Conservation (phyloP, 2,888 invertebrate genomes). For the Cabera pusaria region DNA sequence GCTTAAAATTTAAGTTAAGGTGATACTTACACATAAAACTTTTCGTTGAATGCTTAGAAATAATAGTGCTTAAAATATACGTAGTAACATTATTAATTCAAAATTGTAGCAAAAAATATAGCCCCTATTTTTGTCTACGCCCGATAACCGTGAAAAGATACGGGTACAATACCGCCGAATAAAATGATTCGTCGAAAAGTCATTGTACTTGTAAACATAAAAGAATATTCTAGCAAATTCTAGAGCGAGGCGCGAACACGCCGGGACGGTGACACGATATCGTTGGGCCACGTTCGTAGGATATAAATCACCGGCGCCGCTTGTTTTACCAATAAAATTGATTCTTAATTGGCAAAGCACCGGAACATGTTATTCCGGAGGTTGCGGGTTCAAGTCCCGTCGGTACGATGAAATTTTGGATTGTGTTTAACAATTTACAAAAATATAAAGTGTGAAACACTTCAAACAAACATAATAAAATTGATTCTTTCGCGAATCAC, state of each 20-base stretch:
- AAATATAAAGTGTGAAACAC: no score
- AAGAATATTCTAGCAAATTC: constrained; percentile 74
- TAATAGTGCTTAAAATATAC: no score
- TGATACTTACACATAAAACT: not conserved
- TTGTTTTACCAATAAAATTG: constrained; percentile 81
- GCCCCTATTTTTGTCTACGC: constrained; percentile 17
- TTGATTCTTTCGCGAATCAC: constrained; percentile 71
- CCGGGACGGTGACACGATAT: constrained; percentile 70
- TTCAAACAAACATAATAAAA: no score
- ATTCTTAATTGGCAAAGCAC: no score
- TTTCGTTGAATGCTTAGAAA: no score
- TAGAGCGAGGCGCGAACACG: constrained; percentile 71
- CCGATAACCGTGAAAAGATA: constrained; percentile 26
- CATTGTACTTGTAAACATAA: constrained; percentile 61
- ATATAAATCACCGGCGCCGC: constrained; percentile 73
- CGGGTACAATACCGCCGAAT: constrained; percentile 17
- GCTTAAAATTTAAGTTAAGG: no score
- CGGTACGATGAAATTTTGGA: no score
- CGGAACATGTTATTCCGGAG: no score
- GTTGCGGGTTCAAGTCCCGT: no score
- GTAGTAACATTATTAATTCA: no score
- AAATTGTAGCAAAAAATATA: no score
- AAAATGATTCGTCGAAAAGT: constrained; percentile 38
- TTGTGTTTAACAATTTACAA: no score
- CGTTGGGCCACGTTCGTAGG: constrained; percentile 67